Base-by-base conservation (phyloP, 2,888 invertebrate genomes). In the Drosophila recens region DNA sequence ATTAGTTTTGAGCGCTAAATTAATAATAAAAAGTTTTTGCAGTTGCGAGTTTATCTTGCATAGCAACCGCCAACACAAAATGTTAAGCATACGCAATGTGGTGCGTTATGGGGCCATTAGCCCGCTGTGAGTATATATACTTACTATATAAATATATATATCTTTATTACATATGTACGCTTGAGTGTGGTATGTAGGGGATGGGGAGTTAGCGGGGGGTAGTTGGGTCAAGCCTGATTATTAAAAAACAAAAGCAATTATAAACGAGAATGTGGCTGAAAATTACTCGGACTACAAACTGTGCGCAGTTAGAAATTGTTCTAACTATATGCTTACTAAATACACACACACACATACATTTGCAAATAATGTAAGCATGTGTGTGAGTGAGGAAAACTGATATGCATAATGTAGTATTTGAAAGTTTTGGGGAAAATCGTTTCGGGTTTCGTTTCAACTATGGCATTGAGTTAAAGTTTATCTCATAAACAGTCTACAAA, bases 181-280 rank as follows among this genome's bases (percentile, higher is more conserved):
- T 11, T 11, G 23, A 49, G 17, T 59, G 13, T 15, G 30, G 17
- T 42, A 36, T 33, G 48, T 11, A 20, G 23, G 53, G 46, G 46
- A 52, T 34, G 23, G 30, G 46, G 43, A 17, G 51, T 27, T 27
- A 42, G 56, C 61, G 38, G 66, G n/a, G 30, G 53, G 57, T 66
- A 58, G 17, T 63, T 63, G 82, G 87, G 87, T 85, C 80, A 75
- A 69, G 56, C 45, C 73, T 82, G 86, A 82, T 82, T 87, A 85
- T 85, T 85, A 87, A 85, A 84, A 85, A 85, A 87, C 86, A 87
- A 85, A 85, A 85, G 87, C 81, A 85, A 85, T 85, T 85, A 85
- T 77, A 79, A 65, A 56, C 68, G 59, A 79, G 65, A 72, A 68
- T 79, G 67, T 69, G 85, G 80, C 58, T 65, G 61, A 57, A 59